These are phyloP conservation scores for Sphaeramia orbicularis DNA, from an alignment of 2,797 vertebrate species.

Conservation along the genomic window DNA sequence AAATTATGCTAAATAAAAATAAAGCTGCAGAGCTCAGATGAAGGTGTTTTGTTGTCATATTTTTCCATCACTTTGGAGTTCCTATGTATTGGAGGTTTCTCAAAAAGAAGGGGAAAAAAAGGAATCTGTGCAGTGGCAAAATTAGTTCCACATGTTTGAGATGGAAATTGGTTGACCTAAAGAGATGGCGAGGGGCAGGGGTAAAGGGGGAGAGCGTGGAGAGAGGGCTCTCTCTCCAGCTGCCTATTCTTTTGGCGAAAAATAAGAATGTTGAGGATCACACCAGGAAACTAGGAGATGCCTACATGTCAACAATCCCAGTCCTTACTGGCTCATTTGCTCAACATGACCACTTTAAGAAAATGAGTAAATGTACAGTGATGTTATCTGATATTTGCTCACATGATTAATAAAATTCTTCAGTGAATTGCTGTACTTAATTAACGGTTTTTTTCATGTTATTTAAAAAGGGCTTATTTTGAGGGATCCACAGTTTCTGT, in stretches of 20 bases:
- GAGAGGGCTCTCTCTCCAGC: slow-evolving; percentile 52
- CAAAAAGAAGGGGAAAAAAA: slow-evolving; percentile 42
- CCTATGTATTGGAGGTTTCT: slow-evolving; percentile 48
- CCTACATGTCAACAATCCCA: slow-evolving; percentile 73
- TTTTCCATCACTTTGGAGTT: slow-evolving; percentile 68
- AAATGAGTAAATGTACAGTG: slow-evolving; percentile 44
- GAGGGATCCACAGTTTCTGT: not conserved
- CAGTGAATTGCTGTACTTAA: slow-evolving; percentile 21
- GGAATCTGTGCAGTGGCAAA: slow-evolving; percentile 79
- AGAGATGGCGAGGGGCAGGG: slow-evolving; percentile 81
- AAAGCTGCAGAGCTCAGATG: slow-evolving; percentile 58
- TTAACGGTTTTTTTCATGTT: slow-evolving; percentile 11
- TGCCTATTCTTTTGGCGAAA: slow-evolving; percentile 63
- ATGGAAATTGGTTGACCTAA: slow-evolving; percentile 87
- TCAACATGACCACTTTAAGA: slow-evolving; percentile 64
- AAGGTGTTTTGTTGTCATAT: slow-evolving; percentile 73
- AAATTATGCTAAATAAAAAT: slow-evolving; percentile 55
- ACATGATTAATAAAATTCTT: slow-evolving; percentile 21
- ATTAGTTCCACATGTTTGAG: slow-evolving; percentile 92
- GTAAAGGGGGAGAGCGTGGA: slow-evolving; percentile 56
- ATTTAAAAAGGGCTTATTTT: slow-evolving; percentile 8
- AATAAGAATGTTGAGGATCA: slow-evolving; percentile 73
- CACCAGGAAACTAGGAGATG: slow-evolving; percentile 78
- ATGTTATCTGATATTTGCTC: slow-evolving; percentile 57
- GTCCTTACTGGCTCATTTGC: slow-evolving; percentile 49